Base-by-base conservation (phyloP, 1,140 invertebrate genomes). In the Zophobas morio region DNA sequence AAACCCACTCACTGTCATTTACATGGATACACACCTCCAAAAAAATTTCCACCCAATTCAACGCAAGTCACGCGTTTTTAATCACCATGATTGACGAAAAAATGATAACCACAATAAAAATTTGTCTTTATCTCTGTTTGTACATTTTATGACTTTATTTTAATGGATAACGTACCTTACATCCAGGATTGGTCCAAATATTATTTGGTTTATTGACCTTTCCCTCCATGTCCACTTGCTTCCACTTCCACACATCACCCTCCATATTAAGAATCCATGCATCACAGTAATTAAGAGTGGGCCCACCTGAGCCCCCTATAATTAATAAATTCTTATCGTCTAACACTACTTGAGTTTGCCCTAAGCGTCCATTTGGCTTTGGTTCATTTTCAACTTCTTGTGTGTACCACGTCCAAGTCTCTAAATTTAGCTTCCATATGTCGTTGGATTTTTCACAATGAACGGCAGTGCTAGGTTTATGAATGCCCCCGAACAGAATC, bases 161-260 rank as follows among this genome's bases (percentile, higher is more conserved):
- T 51, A 32, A 40, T 2, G 34, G 63, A 51, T 60, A n/a, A 42
- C 57, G 70, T 84, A 96, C 94, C 86, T 93, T 95, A 86, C 96
- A 97, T 74, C 95, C 95, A 76, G 96, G 95, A 89, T 97, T 96
- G 87, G 95, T 97, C 94, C 96, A 97, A 82, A 98, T 93, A 84
- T 96, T 94, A 1, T 93, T 91, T 20, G 96, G 93, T 46, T 92
- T 92, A 88, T 92, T 93, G 83, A 95, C 92, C 80, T 91, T 90
- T 85, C 95, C 93, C 74, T 89, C 87, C 8, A 98, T 90, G 66
- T 88, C 90, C 34, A 98, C 88, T 85, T 93, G 90, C 81, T 89
- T 91, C 97, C 97, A 99, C 39, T 87, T 91, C 94, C 96, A 98
- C 66, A 88, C 84, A 46, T 89, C 87, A 1, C 89, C 89, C 46